A percentile compares a stretch with the other conserved stretches of the same genome.
These are phyloP conservation scores for Anabas testudineus DNA, from an alignment of 2,797 vertebrate species.

Conservation along the genomic window DNA sequence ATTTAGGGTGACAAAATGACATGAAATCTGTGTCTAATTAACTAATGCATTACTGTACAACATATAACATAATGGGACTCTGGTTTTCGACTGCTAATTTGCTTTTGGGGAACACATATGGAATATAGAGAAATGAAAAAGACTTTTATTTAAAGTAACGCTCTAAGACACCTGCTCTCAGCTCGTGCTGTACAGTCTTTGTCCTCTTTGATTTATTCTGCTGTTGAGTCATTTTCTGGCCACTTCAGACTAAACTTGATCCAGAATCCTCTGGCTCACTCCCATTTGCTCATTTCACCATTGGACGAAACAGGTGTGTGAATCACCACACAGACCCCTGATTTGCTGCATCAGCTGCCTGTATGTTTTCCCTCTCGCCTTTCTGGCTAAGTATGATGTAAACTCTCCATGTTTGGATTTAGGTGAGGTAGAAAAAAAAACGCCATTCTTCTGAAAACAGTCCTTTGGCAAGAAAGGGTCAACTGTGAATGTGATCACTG, in stretches of 20 bases:
- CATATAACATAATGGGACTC: background rate
- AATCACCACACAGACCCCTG: constrained; percentile 47
- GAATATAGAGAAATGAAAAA: constrained; percentile 20
- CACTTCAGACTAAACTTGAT: constrained; percentile 23
- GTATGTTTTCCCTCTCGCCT: constrained; percentile 56
- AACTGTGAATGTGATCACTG: constrained; percentile 69
- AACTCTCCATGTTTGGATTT: constrained; percentile 65
- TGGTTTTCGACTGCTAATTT: background rate
- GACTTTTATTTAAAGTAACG: constrained; percentile 24
- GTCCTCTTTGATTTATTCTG: constrained; percentile 59
- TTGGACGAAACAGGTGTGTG: constrained; percentile 66
- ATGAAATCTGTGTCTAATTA: background rate
- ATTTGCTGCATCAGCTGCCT: constrained; percentile 61
- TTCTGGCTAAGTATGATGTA: constrained; percentile 48
- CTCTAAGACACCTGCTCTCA: constrained; percentile 50
- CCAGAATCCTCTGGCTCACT: constrained; percentile 59
- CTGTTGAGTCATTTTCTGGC: constrained; percentile 69
- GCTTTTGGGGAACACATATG: background rate
- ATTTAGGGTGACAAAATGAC: background rate
- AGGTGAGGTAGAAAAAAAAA: constrained; percentile 43
- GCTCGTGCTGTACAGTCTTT: constrained; percentile 34
- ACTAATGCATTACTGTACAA: background rate
- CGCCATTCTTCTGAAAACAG: constrained; percentile 57
- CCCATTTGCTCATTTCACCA: constrained; percentile 39
- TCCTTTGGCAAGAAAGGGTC: constrained; percentile 56